Base-by-base conservation (phyloP, 2,888 invertebrate genomes). In the Drosophila heteroneura region DNA sequence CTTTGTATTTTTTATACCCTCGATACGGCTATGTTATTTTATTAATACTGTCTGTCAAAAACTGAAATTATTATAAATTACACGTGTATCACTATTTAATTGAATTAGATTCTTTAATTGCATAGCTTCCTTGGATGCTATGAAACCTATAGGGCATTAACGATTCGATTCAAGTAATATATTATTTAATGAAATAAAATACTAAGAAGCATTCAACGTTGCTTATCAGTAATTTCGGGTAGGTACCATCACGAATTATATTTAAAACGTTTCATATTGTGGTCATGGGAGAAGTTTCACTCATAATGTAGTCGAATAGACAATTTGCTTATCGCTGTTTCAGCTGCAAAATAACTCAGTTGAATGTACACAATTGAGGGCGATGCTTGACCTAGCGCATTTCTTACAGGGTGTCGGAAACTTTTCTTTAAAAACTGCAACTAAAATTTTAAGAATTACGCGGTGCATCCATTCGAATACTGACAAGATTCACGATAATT, bases 251-350 rank as follows among this genome's bases (percentile, higher is more conserved):
- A 52, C 51, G 22, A 32, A 44, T 44, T 32, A 26, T 59, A 39
- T 58, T 14, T 52, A 1, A 3, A n/a, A 57, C 1, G 7, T 16
- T 39, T 28, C 3, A n/a, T 60, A 12, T 61, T 54, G 28, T 61
- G 62, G 33, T 56, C 32, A 51, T 39, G 56, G 54, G 59, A 37
- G 28, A 7, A 22, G n/a, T 32, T 26, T 0, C 26, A 28, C 28
- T 49, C 28, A 26, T 28, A 7, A 19, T 47, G 7, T 32, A 9
- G 7, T 9, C 32, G 14, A 53, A 26, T 33, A 26, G 19, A 30
- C 44, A 33, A 41, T 37, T 41, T 57, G 28, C 52, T 76, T 70
- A 75, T 76, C 49, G 5, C 35, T 7, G 37, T 28, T 7, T 39
- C 19, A 53, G 47, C 47, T 47, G 26, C 35, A 30, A 69, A 70